These are phyloP conservation scores for Galeopterus variegatus DNA, from an alignment of 2,113 vertebrate species.

Conservation along the genomic window DNA sequence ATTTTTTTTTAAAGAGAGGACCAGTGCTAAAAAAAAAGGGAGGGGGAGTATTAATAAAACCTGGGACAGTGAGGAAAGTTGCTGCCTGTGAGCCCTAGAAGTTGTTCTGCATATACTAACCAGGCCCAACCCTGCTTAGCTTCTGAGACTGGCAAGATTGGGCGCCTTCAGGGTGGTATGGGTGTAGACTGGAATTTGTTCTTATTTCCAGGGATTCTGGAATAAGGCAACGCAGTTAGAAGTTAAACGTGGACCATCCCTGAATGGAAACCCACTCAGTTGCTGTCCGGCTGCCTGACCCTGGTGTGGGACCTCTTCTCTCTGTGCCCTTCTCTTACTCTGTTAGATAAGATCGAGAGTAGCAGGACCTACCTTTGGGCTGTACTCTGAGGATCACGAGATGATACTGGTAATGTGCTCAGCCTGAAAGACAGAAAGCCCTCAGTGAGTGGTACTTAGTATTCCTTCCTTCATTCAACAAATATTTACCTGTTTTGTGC, in stretches of 20 bases:
- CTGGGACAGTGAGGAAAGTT: neutral
- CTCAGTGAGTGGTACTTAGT: fast-evolving
- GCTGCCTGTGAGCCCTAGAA: fast-evolving
- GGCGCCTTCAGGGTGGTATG: too few species aligned
- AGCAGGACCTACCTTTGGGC: neutral
- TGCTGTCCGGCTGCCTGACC: neutral
- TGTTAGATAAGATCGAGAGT: neutral
- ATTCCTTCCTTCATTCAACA: neutral
- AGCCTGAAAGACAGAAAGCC: neutral
- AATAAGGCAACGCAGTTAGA: fast-evolving
- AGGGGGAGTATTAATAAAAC: neutral
- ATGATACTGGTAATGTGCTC: fast-evolving
- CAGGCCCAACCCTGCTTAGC: too few species aligned
- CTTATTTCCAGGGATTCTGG: neutral
- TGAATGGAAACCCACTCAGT: neutral
- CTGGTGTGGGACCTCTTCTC: too few species aligned
- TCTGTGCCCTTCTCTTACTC: neutral
- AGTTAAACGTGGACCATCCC: neutral
- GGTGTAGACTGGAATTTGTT: neutral
- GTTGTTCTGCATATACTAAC: neutral
- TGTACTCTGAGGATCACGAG: neutral
- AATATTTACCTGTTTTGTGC: neutral
- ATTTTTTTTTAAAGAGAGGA: neutral
- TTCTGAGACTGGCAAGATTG: too few species aligned
- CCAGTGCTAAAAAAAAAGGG: neutral